Base-by-base conservation (phyloP, 2,888 invertebrate species). In the Scrobipalpa atriplicella region DNA sequence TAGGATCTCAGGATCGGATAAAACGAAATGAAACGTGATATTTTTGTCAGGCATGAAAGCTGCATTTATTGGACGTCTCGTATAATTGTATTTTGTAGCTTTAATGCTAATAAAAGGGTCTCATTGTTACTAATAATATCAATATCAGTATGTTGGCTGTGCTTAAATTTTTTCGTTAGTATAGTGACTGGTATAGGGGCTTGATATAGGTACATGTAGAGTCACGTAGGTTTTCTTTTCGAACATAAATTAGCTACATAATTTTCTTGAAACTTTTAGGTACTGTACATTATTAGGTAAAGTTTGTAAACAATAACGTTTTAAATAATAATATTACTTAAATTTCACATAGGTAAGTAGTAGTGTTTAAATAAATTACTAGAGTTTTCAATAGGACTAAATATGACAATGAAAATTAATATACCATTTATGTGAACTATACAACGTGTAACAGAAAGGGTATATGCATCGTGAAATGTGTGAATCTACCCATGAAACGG, bases 1-100 rank as follows among this genome's bases (percentile, higher is more conserved):
- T 76, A 70, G 77, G 81, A 84, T 86, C 85, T 77, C 86, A 85
- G 86, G 85, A 87, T 83, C 81, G 75, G 86, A 89, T 89, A 84
- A 78, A 82, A 79, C 72, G 76, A 10, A 83, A 80, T 84, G 91
- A 87, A 91, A 92, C 79, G 78, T 84, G 91, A 92, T 92, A 91
- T 89, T 91, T 84, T 89, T 86, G 82, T 81, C 78, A 78, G 78
- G 77, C 75, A 77, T 80, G 74, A 82, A 84, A 85, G 84, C 83
- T 82, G 79, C 79, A 80, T 80, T 83, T 83, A 83, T 82, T 82
- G 79, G 83, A 78, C 77, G 77, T 81, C 74, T 58, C 73, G 73
- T 72, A 77, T 80, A 78, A 80, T 80, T 76, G 77, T 79, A 79
- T 75, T 75, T 71, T 70, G 73, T 69, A 69, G 70, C 69, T 73